Percentiles rank a stretch among this genome's conserved stretches.
Conservation (phyloP, 2,113 vertebrate species). For the Eleginops maclovinus region DNA sequence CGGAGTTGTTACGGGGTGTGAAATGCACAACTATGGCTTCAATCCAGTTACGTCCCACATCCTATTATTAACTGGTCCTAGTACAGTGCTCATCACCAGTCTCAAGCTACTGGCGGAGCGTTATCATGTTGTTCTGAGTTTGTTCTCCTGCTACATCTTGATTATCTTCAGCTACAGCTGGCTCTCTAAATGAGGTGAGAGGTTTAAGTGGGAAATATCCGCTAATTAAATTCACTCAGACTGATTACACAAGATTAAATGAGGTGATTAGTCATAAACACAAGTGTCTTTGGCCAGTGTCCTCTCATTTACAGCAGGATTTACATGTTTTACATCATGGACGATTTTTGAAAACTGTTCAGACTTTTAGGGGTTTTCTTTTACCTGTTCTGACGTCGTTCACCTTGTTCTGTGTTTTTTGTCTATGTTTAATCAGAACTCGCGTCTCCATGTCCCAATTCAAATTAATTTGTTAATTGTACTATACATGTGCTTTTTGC, state of each 20-base stretch:
- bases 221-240: constrained; percentile 25
- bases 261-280: constrained; percentile 13
- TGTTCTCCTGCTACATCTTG: background rate
- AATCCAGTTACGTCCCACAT: background rate
- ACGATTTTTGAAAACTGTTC: background rate
- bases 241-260: constrained; percentile 4
- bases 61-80: background rate
- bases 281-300: background rate
- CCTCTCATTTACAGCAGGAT: background rate
- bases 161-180: constrained; percentile 2
- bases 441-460: too few relatives aligned
- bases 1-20: background rate
- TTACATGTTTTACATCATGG: background rate
- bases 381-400: too few relatives aligned
- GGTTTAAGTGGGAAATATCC: constrained; percentile 1
- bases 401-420: background rate
- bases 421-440: background rate
- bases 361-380: background rate
- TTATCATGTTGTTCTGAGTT: background rate
- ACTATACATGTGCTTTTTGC: background rate
- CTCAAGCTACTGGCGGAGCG: background rate
- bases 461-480: background rate
- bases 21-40: background rate
- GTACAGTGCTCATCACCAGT: background rate
- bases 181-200: background rate